Conservation (phyloP, 2,888 invertebrate species). For the Hypercompe scribonia region DNA sequence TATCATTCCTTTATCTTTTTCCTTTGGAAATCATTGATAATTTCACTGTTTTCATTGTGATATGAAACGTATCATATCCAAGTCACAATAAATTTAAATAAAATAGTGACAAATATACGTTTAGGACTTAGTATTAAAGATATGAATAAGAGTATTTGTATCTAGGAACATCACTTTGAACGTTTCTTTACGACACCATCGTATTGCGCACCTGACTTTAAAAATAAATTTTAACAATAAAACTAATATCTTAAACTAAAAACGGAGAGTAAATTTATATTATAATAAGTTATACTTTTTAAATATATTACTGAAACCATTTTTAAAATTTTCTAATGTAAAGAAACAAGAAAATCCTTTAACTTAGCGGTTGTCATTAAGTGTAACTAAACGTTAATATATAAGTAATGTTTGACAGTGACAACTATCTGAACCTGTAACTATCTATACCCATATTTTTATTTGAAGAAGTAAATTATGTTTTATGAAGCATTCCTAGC, state of each 20-base stretch:
- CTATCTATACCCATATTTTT: neutral
- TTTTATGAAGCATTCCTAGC: conserved; percentile 84
- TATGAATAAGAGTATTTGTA: neutral
- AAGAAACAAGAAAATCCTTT: neutral
- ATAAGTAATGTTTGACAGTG: neutral
- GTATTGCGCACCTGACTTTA: neutral
- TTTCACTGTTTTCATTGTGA: too few species aligned
- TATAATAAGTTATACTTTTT: neutral
- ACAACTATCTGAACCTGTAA: neutral
- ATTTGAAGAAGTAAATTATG: conserved; percentile 52
- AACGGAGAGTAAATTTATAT: neutral
- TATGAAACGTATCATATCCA: too few species aligned
- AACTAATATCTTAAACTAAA: neutral
- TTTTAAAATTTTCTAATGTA: neutral
- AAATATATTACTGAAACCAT: neutral
- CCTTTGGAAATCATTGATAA: too few species aligned
- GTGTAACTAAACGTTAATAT: neutral
- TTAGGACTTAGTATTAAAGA: neutral
- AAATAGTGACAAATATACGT: neutral
- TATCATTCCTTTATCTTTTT: too few species aligned
- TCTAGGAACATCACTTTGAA: neutral
- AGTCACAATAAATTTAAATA: neutral
- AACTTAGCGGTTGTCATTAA: neutral
- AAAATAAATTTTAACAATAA: neutral
- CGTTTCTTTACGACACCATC: neutral